phyloP scores from a whole-genome alignment of 2,888 invertebrate genomes.

The Camptogramma bilineatum region DNA sequence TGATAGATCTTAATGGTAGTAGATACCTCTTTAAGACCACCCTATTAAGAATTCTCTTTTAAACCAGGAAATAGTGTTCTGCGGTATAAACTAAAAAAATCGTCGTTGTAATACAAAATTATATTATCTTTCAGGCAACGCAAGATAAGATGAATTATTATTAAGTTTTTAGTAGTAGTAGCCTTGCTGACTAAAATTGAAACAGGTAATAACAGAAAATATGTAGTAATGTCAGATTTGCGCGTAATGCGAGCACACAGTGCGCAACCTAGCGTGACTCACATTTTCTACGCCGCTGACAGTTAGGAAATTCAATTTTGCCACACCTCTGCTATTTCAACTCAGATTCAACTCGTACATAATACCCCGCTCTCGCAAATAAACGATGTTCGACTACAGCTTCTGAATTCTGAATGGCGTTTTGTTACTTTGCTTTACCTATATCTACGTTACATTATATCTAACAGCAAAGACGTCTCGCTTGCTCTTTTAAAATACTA shows the following conservation, averaged over 20 bases:
- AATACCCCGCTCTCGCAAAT: conserved; percentile 14
- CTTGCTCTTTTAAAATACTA: no score
- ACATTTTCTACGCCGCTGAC: conserved; percentile 48
- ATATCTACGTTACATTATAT: neutral
- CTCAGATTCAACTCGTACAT: conserved; percentile 15
- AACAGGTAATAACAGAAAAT: neutral
- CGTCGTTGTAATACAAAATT: no score
- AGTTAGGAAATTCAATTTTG: conserved; percentile 54
- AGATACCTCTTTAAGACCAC: no score
- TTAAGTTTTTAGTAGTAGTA: neutral
- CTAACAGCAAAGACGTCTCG: no score
- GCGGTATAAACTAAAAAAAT: no score
- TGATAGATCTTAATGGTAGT: no score
- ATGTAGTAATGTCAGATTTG: neutral
- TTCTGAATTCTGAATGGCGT: conserved; percentile 10
- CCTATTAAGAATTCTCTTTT: no score
- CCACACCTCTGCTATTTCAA: conserved; percentile 25
- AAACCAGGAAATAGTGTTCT: no score
- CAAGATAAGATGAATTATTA: no score
- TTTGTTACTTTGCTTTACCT: neutral
- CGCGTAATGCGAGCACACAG: neutral
- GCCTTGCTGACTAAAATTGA: neutral
- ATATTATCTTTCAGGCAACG: no score
- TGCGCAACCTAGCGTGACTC: conserved; percentile 6
- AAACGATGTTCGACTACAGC: conserved; percentile 8